Percentiles rank a stretch among this genome's conserved stretches.
These are phyloP conservation scores for Yponomeuta plumbellus DNA, from an alignment of 2,888 invertebrate species.

Conservation along the genomic window DNA sequence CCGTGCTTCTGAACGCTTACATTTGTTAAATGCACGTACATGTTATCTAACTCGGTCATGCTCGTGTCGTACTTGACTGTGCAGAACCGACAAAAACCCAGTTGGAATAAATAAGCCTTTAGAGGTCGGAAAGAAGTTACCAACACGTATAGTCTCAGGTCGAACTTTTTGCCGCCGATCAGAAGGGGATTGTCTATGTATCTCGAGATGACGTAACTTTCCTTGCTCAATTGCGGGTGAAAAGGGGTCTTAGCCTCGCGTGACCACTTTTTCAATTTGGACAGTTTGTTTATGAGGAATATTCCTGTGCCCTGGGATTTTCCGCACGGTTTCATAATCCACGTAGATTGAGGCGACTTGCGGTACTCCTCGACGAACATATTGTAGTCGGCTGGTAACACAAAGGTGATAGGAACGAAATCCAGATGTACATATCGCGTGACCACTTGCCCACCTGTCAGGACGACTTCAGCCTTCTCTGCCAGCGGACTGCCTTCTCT, in stretches of 20 bases:
- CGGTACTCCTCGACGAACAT: slow-evolving; percentile 98
- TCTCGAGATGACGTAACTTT: slow-evolving; percentile 97
- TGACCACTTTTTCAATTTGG: slow-evolving; percentile 94
- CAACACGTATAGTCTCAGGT: slow-evolving; percentile 92
- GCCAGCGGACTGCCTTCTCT: slow-evolving; percentile 92
- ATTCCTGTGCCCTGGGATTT: slow-evolving; percentile 97
- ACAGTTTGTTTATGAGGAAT: slow-evolving; percentile 95
- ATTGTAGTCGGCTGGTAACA: slow-evolving; percentile 96
- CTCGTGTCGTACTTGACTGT: slow-evolving; percentile 96
- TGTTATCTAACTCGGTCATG: slow-evolving; percentile 90
- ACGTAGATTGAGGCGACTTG: slow-evolving; percentile 94
- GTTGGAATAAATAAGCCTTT: slow-evolving; percentile 93
- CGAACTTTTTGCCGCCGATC: slow-evolving; percentile 97
- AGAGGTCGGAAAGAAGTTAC: slow-evolving; percentile 95
- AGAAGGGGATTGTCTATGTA: slow-evolving; percentile 96
- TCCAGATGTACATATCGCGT: slow-evolving; percentile 89
- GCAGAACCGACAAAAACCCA: slow-evolving; percentile 97
- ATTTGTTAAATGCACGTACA: slow-evolving; percentile 97
- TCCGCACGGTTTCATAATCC: slow-evolving; percentile 99
- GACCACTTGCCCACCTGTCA: slow-evolving; percentile 78
- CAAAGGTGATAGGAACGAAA: slow-evolving; percentile 95
- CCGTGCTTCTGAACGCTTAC: slow-evolving; percentile 99
- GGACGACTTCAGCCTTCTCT: slow-evolving; percentile 78
- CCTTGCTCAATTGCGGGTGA: slow-evolving; percentile 89
- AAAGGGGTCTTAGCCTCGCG: slow-evolving; percentile 90